A percentile compares a stretch with the other conserved stretches of the same genome.
These are phyloP conservation scores for Glaucopsyche alexis DNA, from an alignment of 2,888 invertebrate genomes.

Conservation along the genomic window DNA sequence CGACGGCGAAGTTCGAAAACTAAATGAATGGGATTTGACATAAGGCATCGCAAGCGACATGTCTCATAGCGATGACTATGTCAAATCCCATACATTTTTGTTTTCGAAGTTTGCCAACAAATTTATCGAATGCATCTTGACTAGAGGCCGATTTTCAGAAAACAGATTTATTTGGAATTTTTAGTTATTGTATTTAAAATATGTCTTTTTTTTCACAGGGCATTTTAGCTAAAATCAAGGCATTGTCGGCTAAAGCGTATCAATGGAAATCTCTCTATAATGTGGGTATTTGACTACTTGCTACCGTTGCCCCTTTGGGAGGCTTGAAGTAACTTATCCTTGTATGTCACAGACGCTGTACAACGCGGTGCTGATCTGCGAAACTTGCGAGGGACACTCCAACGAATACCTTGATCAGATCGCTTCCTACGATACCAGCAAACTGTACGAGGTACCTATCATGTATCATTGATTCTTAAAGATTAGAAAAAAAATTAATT, in stretches of 20 bases:
- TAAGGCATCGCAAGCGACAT: too few relatives aligned
- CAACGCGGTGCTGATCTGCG: conserved; percentile 84
- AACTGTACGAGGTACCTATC: conserved; percentile 66
- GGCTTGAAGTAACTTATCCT: neutral
- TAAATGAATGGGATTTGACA: too few relatives aligned
- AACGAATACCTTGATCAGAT: conserved; percentile 77
- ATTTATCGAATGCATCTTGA: too few relatives aligned
- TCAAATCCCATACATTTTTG: too few relatives aligned
- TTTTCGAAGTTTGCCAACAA: too few relatives aligned
- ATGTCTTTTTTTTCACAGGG: conserved; percentile 62
- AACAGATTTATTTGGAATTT: too few relatives aligned
- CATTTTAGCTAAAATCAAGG: conserved; percentile 82
- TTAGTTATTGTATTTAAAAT: neutral
- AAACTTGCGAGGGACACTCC: conserved; percentile 77
- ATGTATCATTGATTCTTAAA: too few relatives aligned
- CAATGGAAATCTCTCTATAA: conserved; percentile 87
- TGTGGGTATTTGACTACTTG: conserved; percentile 63
- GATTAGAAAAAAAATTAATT: too few relatives aligned
- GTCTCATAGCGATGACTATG: too few relatives aligned
- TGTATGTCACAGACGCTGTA: conserved; percentile 75
- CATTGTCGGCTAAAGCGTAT: conserved; percentile 80
- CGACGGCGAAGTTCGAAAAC: too few relatives aligned
- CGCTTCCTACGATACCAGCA: conserved; percentile 70
- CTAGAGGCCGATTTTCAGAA: too few relatives aligned
- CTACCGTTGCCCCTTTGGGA: neutral